These are phyloP conservation scores for Synanthedon myopaeformis DNA, from an alignment of 2,888 invertebrate genomes.

Conservation along the genomic window DNA sequence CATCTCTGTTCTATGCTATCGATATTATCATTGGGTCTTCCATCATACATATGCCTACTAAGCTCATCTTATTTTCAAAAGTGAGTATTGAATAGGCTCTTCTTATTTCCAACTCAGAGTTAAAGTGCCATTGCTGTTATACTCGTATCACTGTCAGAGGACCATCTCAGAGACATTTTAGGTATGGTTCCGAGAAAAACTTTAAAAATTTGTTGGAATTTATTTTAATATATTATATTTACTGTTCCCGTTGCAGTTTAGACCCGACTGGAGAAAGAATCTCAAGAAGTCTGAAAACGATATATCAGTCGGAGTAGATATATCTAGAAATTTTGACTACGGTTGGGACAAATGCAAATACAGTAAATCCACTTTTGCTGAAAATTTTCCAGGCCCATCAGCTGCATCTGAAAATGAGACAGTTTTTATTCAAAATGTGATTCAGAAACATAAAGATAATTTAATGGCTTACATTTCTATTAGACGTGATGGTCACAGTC, in stretches of 20 bases:
- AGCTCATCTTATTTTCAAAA: no score
- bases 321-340: conserved; percentile 45
- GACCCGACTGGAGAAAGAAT: conserved; percentile 40
- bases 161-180: no score
- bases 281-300: conserved; percentile 17
- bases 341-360: conserved; percentile 33
- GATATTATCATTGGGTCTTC: no score
- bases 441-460: conserved; percentile 53
- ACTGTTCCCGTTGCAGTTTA: background rate
- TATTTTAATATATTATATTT: no score
- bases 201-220: no score
- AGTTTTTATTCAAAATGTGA: conserved; percentile 63
- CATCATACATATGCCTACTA: no score
- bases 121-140: no score
- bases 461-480: conserved; percentile 77
- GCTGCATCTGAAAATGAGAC: conserved; percentile 77
- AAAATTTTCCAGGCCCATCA: conserved; percentile 65
- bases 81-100: no score
- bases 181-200: no score
- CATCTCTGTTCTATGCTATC: no score
- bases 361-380: conserved; percentile 25
- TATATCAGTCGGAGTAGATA: conserved; percentile 38
- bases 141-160: no score
- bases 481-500: conserved; percentile 76
- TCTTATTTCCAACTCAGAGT: no score